These are phyloP conservation scores for Agelaius phoeniceus DNA, from an alignment of 2,113 vertebrate genomes.

Conservation along the genomic window DNA sequence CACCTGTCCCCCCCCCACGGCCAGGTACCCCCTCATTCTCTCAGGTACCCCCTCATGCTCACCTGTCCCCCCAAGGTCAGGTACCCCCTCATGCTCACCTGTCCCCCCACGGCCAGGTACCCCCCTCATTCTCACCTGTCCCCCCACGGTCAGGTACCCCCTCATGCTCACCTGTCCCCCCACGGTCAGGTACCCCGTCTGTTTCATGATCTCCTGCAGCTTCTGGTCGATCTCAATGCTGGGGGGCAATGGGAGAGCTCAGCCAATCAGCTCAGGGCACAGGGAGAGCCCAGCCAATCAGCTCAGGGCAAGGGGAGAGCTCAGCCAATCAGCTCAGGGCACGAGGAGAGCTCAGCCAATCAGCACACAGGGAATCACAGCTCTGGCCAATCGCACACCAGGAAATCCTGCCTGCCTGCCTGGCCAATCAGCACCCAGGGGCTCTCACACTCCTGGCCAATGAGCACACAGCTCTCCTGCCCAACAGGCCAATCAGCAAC, in stretches of 20 bases:
- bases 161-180: background rate
- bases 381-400: background rate
- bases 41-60: too few species aligned
- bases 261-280: background rate
- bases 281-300: background rate
- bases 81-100: too few species aligned
- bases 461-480: background rate
- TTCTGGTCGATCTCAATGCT: background rate
- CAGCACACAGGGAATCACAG: background rate
- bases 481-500: background rate
- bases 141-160: too few species aligned
- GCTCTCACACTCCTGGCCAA: background rate
- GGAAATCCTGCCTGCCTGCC: fast-evolving
- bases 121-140: too few species aligned
- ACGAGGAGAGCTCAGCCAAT: background rate
- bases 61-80: background rate
- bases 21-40: too few species aligned
- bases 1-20: too few species aligned
- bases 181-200: background rate
- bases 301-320: too few species aligned
- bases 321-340: background rate
- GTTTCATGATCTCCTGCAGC: background rate
- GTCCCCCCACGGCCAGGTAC: background rate
- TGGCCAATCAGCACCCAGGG: background rate
- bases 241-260: background rate